Evolutionary conservation across 2,797 vertebrate species (phyloP).

Genomic region (Natrix natrix): DNA sequence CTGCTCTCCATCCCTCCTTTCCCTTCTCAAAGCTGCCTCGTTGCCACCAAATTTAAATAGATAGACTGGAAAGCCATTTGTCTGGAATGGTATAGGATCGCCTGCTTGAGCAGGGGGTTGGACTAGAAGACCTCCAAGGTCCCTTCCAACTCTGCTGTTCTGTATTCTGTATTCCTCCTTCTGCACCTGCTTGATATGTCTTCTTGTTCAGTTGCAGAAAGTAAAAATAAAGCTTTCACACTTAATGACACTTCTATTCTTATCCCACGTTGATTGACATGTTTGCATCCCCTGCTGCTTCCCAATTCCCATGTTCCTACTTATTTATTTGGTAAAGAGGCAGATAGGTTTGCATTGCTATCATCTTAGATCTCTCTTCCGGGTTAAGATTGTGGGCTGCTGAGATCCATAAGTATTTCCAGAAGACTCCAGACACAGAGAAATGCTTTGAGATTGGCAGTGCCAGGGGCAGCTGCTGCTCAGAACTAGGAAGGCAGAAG

Average conservation of each 20-base stretch:
- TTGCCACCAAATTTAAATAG: too few species aligned
- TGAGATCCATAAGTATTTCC: background rate
- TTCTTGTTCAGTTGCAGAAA: constrained; percentile 63
- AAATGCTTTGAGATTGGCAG: constrained; percentile 66
- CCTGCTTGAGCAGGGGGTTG: background rate
- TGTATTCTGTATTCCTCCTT: constrained; percentile 8
- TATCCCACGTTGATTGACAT: constrained; percentile 62
- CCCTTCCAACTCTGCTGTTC: background rate
- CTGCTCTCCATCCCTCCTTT: too few species aligned
- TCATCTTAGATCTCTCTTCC: constrained; percentile 52
- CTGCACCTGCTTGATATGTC: constrained; percentile 63
- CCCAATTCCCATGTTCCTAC: constrained; percentile 29
- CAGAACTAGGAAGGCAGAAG: background rate
- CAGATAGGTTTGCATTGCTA: constrained; percentile 46
- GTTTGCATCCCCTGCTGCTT: constrained; percentile 60
- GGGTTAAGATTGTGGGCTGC: background rate
- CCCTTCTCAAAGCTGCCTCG: too few species aligned
- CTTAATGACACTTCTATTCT: constrained; percentile 64
- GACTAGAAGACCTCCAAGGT: background rate
- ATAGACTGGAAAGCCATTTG: background rate
- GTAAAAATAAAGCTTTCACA: constrained; percentile 64
- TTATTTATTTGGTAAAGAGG: constrained; percentile 39
- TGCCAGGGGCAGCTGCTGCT: background rate
- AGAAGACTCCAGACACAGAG: background rate
- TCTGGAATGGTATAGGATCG: background rate